phyloP scores from a whole-genome alignment of 2,113 vertebrate genomes.

The Taurulus bubalis region DNA sequence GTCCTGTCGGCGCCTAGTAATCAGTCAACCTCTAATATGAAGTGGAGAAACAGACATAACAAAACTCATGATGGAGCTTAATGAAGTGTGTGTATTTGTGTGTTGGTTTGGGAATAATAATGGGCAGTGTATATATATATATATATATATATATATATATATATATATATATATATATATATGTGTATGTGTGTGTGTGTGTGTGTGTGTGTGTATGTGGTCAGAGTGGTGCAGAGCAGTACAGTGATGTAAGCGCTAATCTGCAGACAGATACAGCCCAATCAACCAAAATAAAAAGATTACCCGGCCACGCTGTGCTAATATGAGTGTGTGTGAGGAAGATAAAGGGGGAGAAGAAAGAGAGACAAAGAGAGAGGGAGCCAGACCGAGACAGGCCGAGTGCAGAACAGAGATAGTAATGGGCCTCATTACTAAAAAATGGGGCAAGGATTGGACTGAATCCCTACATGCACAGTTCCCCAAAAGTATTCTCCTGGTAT shows the following conservation, averaged over 20 bases:
- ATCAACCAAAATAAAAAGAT: slow-evolving; percentile 67
- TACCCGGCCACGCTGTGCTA: slow-evolving; percentile 22
- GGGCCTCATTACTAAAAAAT: slow-evolving; percentile 69
- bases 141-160: no score
- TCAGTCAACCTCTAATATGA: not conserved
- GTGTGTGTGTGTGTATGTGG: slow-evolving; percentile 9
- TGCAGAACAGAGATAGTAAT: slow-evolving; percentile 56
- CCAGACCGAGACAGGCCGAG: slow-evolving; percentile 41
- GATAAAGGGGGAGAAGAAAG: slow-evolving; percentile 22
- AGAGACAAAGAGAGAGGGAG: slow-evolving; percentile 23
- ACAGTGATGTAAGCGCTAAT: slow-evolving; percentile 38
- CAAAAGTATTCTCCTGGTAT: slow-evolving; percentile 63
- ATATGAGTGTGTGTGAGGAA: slow-evolving; percentile 39
- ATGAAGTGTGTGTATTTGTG: slow-evolving; percentile 9
- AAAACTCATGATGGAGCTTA: slow-evolving; percentile 14
- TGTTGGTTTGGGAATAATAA: not conserved
- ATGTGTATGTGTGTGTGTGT: slow-evolving; percentile 26
- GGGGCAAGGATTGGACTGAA: slow-evolving; percentile 56
- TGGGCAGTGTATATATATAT: no score
- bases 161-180: no score
- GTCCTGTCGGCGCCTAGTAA: no score
- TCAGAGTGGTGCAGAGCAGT: not conserved
- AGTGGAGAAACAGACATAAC: not conserved
- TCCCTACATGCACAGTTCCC: slow-evolving; percentile 44
- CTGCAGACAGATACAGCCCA: slow-evolving; percentile 57